Percentiles rank a stretch among this genome's conserved stretches.
Conservation (phyloP, 1,140 invertebrate species). For the Papilio polytes region DNA sequence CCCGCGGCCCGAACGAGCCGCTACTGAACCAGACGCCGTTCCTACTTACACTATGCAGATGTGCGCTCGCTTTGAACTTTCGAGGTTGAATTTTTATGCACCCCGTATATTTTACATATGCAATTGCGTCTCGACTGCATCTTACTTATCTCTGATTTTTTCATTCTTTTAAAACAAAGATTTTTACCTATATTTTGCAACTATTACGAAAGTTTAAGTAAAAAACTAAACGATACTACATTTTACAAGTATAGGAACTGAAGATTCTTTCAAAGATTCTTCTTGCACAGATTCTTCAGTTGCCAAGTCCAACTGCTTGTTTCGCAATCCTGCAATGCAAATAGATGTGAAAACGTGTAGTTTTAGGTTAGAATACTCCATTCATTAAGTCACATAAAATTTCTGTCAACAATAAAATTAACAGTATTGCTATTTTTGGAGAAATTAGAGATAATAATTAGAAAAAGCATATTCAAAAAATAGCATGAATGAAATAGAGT, state of each 20-base stretch:
- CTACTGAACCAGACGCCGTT: slow-evolving; percentile 57
- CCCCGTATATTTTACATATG: slow-evolving; percentile 10
- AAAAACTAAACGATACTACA: not conserved
- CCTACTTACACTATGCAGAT: slow-evolving; percentile 46
- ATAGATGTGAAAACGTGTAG: not conserved
- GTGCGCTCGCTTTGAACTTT: slow-evolving; percentile 30
- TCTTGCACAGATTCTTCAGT: not conserved
- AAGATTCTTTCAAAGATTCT: too few relatives aligned
- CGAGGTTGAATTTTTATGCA: slow-evolving; percentile 36
- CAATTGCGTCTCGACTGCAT: slow-evolving; percentile 1
- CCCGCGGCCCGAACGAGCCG: slow-evolving; percentile 62
- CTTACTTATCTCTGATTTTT: slow-evolving; percentile 2
- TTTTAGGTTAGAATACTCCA: not conserved
- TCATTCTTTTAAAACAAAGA: not conserved
- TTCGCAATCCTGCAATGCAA: not conserved
- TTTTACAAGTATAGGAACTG: not conserved
- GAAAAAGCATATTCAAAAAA: not conserved
- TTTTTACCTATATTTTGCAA: not conserved
- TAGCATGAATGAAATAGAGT: slow-evolving; percentile 30
- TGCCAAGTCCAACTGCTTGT: not conserved
- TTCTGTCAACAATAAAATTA: not conserved
- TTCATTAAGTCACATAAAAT: not conserved
- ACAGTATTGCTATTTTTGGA: not conserved
- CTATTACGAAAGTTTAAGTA: not conserved
- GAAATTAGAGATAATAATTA: not conserved